Conservation (phyloP, 2,888 invertebrate genomes). For the Thymelicus lineola region DNA sequence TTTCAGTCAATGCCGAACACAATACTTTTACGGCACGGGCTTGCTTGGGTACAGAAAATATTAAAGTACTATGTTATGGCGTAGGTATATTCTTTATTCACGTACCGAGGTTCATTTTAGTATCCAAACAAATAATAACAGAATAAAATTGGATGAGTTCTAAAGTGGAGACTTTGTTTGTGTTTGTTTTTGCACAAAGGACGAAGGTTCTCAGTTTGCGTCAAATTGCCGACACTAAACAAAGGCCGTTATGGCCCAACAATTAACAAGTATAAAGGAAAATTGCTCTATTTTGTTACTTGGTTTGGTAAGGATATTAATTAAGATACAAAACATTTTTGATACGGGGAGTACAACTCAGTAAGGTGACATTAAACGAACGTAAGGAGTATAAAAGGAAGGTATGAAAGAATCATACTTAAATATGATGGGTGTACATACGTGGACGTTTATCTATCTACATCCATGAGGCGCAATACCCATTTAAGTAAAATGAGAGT, state of each 20-base stretch:
- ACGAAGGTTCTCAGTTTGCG: constrained; percentile 47
- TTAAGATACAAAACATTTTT: constrained; percentile 46
- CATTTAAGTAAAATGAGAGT: no score
- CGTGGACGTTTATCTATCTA: no score
- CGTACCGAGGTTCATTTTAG: constrained; percentile 13
- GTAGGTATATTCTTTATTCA: constrained; percentile 17
- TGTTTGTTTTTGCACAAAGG: constrained; percentile 43
- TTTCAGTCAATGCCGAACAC: constrained; percentile 38
- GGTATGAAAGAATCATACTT: no score
- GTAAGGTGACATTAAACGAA: no score
- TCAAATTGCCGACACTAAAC: constrained; percentile 62
- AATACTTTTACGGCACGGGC: constrained; percentile 25
- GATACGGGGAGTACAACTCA: not conserved
- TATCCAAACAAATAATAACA: constrained; percentile 18
- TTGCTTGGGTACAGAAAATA: constrained; percentile 13
- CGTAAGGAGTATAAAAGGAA: no score
- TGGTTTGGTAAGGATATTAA: constrained; percentile 47
- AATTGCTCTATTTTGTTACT: constrained; percentile 69
- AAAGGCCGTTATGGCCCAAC: constrained; percentile 65
- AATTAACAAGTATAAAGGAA: constrained; percentile 68
- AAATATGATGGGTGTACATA: no score
- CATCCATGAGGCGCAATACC: no score
- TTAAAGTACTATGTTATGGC: constrained; percentile 8
- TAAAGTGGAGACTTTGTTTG: constrained; percentile 12
- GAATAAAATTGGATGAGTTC: constrained; percentile 15